These are phyloP conservation scores for Zoanthus solanderi DNA, from an alignment of 92 coral and sea anemone species.

Conservation along the genomic window DNA sequence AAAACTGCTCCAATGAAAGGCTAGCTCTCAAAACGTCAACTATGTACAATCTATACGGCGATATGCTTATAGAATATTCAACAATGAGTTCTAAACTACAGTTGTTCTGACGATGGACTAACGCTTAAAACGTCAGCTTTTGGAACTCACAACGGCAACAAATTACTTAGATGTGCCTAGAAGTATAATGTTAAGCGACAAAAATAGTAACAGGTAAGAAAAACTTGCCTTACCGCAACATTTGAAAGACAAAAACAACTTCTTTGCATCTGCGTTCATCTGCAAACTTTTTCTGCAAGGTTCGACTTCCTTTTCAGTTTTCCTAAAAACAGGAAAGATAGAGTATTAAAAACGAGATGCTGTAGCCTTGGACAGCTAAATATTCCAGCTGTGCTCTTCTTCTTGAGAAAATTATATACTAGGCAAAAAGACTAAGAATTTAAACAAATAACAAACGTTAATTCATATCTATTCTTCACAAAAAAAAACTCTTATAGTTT, in stretches of 20 bases:
- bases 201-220: neutral
- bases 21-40: too few species aligned
- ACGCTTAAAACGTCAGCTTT: too few species aligned
- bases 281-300: neutral
- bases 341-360: neutral
- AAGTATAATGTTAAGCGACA: too few species aligned
- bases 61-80: too few species aligned
- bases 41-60: too few species aligned
- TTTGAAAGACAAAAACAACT: conserved; percentile 19
- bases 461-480: neutral
- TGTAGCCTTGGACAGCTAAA: neutral
- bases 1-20: too few species aligned
- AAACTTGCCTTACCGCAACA: conserved; percentile 33
- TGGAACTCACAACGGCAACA: neutral
- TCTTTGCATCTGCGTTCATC: conserved; percentile 35
- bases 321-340: neutral
- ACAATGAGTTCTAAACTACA: too few species aligned
- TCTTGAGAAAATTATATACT: neutral
- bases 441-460: neutral
- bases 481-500: neutral
- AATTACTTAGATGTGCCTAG: neutral
- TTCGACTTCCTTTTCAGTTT: neutral
- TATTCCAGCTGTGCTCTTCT: neutral
- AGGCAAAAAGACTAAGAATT: neutral
- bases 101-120: too few species aligned